Percentiles rank a stretch among this genome's conserved stretches.
Conservation (phyloP, 2,797 vertebrate species). For the Sebastes kiyomatsui region DNA sequence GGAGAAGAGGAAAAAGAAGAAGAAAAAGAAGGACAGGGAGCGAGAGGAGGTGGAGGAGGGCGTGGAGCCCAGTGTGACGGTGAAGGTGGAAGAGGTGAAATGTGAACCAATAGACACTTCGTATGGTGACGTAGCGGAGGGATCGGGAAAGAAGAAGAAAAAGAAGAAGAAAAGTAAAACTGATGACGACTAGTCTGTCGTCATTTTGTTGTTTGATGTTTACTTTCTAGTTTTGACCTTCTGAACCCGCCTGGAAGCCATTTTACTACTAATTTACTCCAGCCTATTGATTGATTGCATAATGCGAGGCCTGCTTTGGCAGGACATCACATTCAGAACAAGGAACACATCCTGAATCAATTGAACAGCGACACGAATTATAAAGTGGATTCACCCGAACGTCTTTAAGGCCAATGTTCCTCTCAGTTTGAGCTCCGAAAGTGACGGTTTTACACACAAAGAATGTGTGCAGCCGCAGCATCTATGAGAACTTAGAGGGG, state of each 20-base stretch:
- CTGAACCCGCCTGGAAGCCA: neutral
- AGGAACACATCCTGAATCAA: slow-evolving; percentile 13
- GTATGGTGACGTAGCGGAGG: slow-evolving; percentile 25
- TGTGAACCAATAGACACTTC: slow-evolving; percentile 36
- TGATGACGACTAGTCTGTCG: slow-evolving; percentile 41
- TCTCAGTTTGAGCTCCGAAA: neutral
- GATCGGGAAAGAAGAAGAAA: slow-evolving; percentile 65
- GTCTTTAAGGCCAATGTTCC: slow-evolving; percentile 12
- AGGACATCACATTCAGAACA: neutral
- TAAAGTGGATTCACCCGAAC: neutral
- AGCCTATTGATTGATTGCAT: neutral
- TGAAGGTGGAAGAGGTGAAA: slow-evolving; percentile 59
- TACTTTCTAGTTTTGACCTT: slow-evolving; percentile 1
- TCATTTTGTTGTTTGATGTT: neutral
- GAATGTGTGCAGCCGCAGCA: neutral
- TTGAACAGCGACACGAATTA: neutral
- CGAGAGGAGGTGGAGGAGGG: slow-evolving; percentile 42
- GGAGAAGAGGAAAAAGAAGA: slow-evolving; percentile 72
- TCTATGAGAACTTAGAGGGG: neutral
- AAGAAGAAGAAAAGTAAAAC: slow-evolving; percentile 59
- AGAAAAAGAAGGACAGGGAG: slow-evolving; percentile 61
- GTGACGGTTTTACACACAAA: slow-evolving; percentile 8
- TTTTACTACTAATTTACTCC: neutral
- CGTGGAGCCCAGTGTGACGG: slow-evolving; percentile 27
- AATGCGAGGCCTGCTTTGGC: neutral